Conservation (phyloP, 37 sponge, comb jelly and placozoan genomes). For the Chondrilla cf. caribensis region DNA sequence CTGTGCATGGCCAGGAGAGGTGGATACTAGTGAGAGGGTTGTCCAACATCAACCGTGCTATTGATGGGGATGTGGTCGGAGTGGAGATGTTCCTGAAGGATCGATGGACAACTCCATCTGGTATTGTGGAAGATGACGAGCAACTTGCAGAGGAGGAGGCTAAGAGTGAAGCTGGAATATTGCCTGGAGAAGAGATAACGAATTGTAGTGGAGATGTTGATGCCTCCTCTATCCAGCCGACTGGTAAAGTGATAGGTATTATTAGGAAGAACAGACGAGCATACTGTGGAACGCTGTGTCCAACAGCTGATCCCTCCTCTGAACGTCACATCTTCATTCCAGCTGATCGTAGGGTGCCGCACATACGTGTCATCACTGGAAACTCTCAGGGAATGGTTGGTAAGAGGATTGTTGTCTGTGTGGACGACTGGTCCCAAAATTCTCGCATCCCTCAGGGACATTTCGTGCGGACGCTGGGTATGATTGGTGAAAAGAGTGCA, state of each 20-base stretch:
- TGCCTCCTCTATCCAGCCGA: constrained; percentile 33
- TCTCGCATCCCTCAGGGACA: constrained; percentile 89
- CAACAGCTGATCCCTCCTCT: constrained; percentile 29
- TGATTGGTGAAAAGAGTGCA: constrained; percentile 91
- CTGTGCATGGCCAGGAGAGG: constrained; percentile 50
- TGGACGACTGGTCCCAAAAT: constrained; percentile 90
- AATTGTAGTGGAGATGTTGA: neutral
- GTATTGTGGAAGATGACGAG: constrained; percentile 58
- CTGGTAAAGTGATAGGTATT: constrained; percentile 89
- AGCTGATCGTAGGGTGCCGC: constrained; percentile 79
- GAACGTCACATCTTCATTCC: constrained; percentile 79
- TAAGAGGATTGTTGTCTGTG: constrained; percentile 90
- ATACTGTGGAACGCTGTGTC: constrained; percentile 92
- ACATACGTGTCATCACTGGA: constrained; percentile 75
- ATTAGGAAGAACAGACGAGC: constrained; percentile 88
- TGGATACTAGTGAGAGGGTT: constrained; percentile 74
- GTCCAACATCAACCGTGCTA: constrained; percentile 82
- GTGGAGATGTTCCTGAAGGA: constrained; percentile 80
- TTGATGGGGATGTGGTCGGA: constrained; percentile 89
- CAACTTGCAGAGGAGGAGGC: constrained; percentile 19
- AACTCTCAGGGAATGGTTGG: constrained; percentile 69
- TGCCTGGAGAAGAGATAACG: neutral
- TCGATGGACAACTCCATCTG: constrained; percentile 80
- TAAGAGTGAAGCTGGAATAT: neutral
- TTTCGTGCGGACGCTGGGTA: constrained; percentile 80